Conservation (phyloP, 2,113 vertebrate species). For the Stegostoma tigrinum region DNA sequence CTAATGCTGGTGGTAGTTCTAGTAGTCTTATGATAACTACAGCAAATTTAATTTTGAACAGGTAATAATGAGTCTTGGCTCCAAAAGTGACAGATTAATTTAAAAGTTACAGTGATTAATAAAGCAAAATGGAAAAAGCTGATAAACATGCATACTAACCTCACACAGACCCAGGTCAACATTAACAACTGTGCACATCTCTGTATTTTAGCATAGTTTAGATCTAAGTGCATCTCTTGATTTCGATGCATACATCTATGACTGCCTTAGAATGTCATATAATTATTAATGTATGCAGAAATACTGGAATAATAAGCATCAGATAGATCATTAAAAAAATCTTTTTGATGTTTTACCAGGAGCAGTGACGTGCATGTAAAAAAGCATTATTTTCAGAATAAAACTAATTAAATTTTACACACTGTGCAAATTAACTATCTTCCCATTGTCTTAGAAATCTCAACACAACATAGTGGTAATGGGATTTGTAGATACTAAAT, state of each 20-base stretch:
- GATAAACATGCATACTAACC: background rate
- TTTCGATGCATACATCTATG: background rate
- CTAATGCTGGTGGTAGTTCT: background rate
- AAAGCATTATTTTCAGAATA: background rate
- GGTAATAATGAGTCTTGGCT: background rate
- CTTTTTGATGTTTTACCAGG: background rate
- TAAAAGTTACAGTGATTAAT: background rate
- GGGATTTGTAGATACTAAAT: slow-evolving; percentile 46
- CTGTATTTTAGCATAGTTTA: background rate
- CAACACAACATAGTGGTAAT: background rate
- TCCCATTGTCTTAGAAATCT: slow-evolving; percentile 14
- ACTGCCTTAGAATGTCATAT: background rate
- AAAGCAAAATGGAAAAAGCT: background rate
- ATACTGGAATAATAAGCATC: background rate
- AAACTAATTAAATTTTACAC: background rate
- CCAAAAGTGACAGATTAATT: background rate
- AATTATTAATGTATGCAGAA: background rate
- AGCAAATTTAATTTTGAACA: background rate
- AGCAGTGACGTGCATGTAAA: background rate
- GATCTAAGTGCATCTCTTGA: slow-evolving; percentile 4
- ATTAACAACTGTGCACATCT: background rate
- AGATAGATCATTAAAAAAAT: background rate
- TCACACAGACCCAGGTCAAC: background rate
- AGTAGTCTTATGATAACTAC: background rate
- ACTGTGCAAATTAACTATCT: background rate